Evolutionary conservation across 2,888 invertebrate genomes (phyloP).

Genomic region (Hypsopygia costalis): DNA sequence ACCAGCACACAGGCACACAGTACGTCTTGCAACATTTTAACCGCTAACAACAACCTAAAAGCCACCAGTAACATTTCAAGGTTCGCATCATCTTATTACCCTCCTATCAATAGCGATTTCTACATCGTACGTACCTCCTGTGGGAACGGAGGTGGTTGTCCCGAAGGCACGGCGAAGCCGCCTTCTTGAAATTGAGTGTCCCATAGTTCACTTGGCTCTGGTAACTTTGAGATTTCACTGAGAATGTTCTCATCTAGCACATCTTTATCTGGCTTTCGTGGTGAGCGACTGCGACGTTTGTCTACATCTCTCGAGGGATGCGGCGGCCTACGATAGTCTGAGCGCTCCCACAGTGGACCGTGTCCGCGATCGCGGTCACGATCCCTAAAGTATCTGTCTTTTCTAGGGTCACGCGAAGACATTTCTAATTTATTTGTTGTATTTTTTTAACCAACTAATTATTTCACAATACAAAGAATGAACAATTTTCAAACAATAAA

Average conservation of each 20-base stretch:
- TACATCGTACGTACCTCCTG: neutral
- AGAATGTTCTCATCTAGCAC: conserved; percentile 63
- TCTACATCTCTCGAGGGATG: conserved; percentile 34
- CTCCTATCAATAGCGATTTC: no score
- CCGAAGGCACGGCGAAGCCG: conserved; percentile 31
- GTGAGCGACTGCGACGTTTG: conserved; percentile 54
- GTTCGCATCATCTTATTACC: no score
- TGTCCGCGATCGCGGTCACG: conserved; percentile 38
- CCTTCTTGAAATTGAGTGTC: conserved; percentile 58
- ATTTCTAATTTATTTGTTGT: neutral
- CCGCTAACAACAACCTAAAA: no score
- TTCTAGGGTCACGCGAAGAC: conserved; percentile 37
- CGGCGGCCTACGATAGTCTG: conserved; percentile 15
- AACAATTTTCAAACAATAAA: no score
- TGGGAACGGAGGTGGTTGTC: conserved; percentile 28
- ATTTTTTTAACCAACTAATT: no score
- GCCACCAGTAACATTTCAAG: no score
- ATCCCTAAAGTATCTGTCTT: conserved; percentile 34
- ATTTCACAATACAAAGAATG: no score
- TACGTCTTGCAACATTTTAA: no score
- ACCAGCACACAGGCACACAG: no score
- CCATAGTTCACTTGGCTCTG: conserved; percentile 69
- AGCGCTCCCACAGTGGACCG: conserved; percentile 25
- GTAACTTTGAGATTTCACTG: conserved; percentile 63
- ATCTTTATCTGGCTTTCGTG: conserved; percentile 58